Evolutionary conservation across 2,888 invertebrate genomes (phyloP), one percentile per base, ranked within the genome.

Genomic region (Hydrotaea diabolus): DNA sequence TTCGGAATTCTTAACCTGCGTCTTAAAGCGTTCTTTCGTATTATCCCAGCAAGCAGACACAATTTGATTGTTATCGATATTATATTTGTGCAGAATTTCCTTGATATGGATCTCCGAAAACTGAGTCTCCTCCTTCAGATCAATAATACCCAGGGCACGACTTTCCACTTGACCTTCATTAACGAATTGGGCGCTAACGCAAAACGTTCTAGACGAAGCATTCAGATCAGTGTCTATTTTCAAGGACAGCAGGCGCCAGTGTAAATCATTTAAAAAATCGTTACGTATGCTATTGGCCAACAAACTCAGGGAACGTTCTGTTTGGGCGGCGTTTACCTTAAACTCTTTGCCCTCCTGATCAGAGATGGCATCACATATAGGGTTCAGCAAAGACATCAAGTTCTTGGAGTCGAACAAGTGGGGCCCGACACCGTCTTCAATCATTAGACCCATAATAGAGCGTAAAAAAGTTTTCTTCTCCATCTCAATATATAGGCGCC

Each of bases 61-160:
- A 19, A 84, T 75, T 72, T 84, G 83, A 57, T 77, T 84, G 1
- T 69, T 46, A n/a, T 84, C 80, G 46, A 84, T 84, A 26, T 80
- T 77, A 23, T 49, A 84, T 75, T 84, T 80, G 15, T 80, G 53
- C 31, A 80, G 55, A 49, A 84, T 53, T 9, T 71, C 64, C 26
- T 75, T 77, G 19, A 84, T 84, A 43, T 80, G 55, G 2, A 64
- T 57, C 36, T 77, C 80, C 0, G 55, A 46, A 15, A 84, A 26
- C 0, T 64, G 15, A 4, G 13, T 4, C 2, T 36, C 26, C 11
- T 57, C 71, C 11, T 73, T 11, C 1, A 84, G 23, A 23, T 75
- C 39, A 11, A 80, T 75, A 2, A 84, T 43, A 3, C 83, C 83
- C n/a, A 84, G 39, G 5, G 57, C n/a, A 7, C 62, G 77, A 2